phyloP scores from a whole-genome alignment of 2,113 vertebrate species.

The Cephalopholis sonnerati region DNA sequence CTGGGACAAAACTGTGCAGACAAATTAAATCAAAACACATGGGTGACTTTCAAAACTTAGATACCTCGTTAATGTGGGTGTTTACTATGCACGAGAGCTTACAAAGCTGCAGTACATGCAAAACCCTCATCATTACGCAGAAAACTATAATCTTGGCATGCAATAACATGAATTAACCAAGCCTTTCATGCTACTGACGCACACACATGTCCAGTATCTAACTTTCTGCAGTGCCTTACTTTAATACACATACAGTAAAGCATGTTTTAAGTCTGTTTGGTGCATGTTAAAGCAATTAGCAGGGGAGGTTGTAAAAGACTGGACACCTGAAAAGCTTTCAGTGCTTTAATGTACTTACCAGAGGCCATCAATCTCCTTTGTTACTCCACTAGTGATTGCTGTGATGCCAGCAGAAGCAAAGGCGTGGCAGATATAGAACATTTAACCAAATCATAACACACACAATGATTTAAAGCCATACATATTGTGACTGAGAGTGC shows the following conservation, averaged over 20 bases:
- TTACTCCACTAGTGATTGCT: conserved; percentile 17
- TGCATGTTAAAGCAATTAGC: conserved; percentile 11
- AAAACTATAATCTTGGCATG: background rate
- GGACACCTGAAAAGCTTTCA: conserved; percentile 22
- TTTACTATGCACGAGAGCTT: background rate
- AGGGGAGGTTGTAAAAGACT: conserved; percentile 6
- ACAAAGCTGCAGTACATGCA: background rate
- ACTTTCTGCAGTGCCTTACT: conserved; percentile 2
- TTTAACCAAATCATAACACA: conserved; percentile 2
- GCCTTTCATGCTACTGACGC: background rate
- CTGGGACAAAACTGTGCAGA: background rate
- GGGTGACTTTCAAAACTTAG: background rate
- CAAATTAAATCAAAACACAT: background rate
- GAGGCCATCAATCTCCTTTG: conserved; percentile 30
- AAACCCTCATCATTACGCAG: background rate
- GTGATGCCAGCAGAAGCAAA: conserved; percentile 55
- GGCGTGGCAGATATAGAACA: conserved; percentile 40
- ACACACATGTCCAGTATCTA: background rate
- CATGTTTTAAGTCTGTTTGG: background rate
- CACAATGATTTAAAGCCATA: background rate
- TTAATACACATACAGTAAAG: background rate
- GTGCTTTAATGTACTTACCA: background rate
- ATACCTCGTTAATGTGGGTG: background rate
- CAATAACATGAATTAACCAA: background rate
- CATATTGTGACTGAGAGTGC: background rate